phyloP scores from a whole-genome alignment of 2,797 vertebrate species.

The Mormyrops attenuatus region DNA sequence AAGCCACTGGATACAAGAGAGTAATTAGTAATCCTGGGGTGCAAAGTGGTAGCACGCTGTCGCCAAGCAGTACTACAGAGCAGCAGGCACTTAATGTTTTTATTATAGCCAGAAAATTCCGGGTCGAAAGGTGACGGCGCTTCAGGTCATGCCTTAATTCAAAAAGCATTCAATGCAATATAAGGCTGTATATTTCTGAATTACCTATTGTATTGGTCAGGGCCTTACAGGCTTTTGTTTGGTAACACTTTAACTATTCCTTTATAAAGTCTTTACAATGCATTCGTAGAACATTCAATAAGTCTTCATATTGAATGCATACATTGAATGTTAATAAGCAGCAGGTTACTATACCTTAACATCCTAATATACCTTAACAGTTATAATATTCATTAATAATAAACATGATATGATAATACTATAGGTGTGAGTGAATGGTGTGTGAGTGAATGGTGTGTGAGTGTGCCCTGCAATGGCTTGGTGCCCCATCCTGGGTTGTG shows the following conservation, averaged over 20 bases:
- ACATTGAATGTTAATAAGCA: background rate
- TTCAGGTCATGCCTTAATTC: background rate
- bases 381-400: background rate
- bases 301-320: background rate
- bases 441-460: background rate
- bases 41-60: background rate
- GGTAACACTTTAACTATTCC: background rate
- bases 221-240: background rate
- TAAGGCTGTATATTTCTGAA: background rate
- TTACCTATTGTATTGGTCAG: background rate
- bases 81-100: background rate
- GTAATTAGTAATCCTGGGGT: background rate
- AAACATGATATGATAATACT: background rate
- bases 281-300: background rate
- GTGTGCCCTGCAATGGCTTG: background rate
- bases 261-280: background rate
- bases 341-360: background rate
- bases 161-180: background rate
- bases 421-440: background rate
- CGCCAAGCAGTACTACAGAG: background rate
- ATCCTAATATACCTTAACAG: background rate
- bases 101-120: background rate
- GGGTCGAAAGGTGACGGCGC: background rate
- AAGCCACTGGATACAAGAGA: background rate
- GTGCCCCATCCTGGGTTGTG: background rate